These are phyloP conservation scores for Antechinus flavipes DNA, from an alignment of 2,113 vertebrate species.

Conservation along the genomic window DNA sequence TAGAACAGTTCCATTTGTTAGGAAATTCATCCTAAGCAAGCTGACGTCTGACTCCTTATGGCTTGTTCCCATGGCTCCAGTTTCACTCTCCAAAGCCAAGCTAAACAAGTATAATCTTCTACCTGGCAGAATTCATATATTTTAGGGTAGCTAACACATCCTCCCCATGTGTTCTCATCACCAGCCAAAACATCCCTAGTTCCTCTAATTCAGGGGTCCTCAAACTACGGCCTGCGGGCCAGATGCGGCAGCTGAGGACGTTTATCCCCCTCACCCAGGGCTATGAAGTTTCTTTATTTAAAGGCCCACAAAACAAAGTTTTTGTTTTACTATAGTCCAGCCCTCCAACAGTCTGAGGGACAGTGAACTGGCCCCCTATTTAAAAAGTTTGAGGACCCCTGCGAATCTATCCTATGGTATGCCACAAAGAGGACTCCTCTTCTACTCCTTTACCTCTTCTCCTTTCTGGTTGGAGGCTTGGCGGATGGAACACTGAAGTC, in stretches of 20 bases:
- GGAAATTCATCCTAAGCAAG: not conserved
- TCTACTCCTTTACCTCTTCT: not conserved
- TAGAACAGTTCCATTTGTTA: not conserved
- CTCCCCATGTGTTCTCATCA: not conserved
- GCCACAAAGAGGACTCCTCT: not conserved
- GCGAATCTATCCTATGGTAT: not conserved
- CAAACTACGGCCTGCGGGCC: too few species aligned
- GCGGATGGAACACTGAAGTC: not conserved
- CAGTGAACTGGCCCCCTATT: too few species aligned
- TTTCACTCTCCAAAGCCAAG: not conserved
- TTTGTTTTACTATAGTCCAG: too few species aligned
- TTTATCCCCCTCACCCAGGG: too few species aligned
- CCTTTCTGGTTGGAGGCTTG: not conserved
- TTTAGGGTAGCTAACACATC: not conserved
- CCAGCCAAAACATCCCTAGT: not conserved
- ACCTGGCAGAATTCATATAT: not conserved
- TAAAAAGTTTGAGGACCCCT: too few species aligned
- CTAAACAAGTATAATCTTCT: not conserved
- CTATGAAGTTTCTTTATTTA: too few species aligned
- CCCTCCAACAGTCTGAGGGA: too few species aligned
- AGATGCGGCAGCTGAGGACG: too few species aligned
- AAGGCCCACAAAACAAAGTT: too few species aligned
- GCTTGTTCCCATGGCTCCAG: not conserved
- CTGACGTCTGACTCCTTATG: not conserved
- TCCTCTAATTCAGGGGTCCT: not conserved